These are phyloP conservation scores for Nycticryphes semicollaris DNA, from an alignment of 2,113 vertebrate genomes.

Conservation along the genomic window DNA sequence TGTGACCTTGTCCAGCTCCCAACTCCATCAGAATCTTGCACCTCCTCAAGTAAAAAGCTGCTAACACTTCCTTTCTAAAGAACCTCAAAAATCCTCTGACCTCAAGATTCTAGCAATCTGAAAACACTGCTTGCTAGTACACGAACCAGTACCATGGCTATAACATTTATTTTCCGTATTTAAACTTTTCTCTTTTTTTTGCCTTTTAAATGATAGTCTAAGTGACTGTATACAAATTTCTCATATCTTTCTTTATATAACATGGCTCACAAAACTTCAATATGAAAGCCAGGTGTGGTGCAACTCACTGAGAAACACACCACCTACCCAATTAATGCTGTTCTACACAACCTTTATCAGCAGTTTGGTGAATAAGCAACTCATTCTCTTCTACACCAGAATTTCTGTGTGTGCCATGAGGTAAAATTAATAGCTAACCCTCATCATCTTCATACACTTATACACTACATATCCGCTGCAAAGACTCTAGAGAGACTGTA, in stretches of 20 bases:
- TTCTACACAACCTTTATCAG: neutral
- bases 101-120: neutral
- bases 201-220: neutral
- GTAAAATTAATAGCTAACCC: neutral
- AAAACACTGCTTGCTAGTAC: neutral
- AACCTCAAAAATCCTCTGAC: neutral
- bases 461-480: neutral
- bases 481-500: neutral
- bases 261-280: neutral
- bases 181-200: neutral
- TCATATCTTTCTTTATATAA: neutral
- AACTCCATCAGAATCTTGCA: neutral
- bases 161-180: neutral
- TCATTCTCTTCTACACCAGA: neutral
- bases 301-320: neutral
- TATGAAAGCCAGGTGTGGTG: neutral
- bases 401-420: neutral
- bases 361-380: neutral
- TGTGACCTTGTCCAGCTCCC: neutral
- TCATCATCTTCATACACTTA: neutral
- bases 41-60: neutral
- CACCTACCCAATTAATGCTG: neutral
- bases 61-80: neutral
- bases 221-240: neutral
- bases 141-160: neutral